Percentiles rank a stretch among this genome's conserved stretches.
Conservation (phyloP, 2,888 invertebrate species). For the Thecocarcelia acutangulata region DNA sequence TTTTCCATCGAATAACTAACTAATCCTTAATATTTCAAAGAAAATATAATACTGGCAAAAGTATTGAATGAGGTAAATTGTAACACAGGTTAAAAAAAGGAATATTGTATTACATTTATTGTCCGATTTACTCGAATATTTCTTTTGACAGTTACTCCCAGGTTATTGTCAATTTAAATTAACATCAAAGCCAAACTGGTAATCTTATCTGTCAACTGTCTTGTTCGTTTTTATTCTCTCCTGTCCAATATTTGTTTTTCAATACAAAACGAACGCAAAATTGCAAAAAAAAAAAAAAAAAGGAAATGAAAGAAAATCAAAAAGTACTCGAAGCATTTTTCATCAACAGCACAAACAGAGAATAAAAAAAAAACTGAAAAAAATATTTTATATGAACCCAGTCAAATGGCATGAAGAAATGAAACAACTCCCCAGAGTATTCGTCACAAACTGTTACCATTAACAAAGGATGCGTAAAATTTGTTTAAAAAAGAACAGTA, state of each 20-base stretch:
- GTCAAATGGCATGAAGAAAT: constrained; percentile 49
- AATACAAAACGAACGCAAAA: constrained; percentile 33
- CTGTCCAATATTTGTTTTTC: constrained; percentile 26
- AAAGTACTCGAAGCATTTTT: constrained; percentile 45
- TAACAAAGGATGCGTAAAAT: constrained; percentile 57
- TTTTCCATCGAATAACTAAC: no score
- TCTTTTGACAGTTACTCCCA: constrained; percentile 43
- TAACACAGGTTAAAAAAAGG: neutral
- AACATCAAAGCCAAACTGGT: constrained; percentile 64
- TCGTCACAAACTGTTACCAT: constrained; percentile 36
- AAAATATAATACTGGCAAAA: neutral
- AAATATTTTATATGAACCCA: constrained; percentile 28
- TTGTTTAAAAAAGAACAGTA: constrained; percentile 8
- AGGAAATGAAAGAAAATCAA: constrained; percentile 11
- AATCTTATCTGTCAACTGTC: constrained; percentile 66
- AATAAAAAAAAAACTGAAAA: neutral
- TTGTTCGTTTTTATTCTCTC: constrained; percentile 53
- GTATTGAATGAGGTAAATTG: neutral
- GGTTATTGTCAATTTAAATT: constrained; percentile 66
- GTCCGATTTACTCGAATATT: constrained; percentile 2
- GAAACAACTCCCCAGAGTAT: constrained; percentile 41
- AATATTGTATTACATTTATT: neutral
- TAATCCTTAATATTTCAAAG: constrained; percentile 10
- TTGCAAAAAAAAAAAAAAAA: constrained; percentile 12
- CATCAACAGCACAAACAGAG: constrained; percentile 32